Evolutionary conservation across 2,113 vertebrate species (phyloP).

Genomic region (Gallinago undulata): DNA sequence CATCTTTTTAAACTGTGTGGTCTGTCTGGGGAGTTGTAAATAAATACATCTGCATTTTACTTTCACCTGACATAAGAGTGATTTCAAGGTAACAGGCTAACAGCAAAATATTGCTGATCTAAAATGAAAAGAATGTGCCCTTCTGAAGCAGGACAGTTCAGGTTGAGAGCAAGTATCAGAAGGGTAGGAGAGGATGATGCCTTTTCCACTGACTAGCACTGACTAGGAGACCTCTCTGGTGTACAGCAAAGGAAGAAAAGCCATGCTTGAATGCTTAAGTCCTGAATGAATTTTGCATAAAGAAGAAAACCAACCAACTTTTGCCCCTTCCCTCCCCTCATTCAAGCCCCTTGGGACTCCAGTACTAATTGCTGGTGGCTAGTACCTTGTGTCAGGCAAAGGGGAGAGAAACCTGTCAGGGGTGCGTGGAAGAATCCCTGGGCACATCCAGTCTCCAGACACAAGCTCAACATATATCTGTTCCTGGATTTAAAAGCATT

Average conservation of each 20-base stretch:
- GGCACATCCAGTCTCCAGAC: background rate
- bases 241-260: background rate
- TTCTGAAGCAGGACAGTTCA: background rate
- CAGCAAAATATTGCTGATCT: background rate
- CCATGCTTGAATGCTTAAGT: conserved; percentile 5
- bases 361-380: background rate
- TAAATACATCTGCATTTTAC: background rate
- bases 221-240: background rate
- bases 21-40: background rate
- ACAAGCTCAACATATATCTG: background rate
- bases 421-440: background rate
- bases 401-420: background rate
- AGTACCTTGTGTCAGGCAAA: background rate
- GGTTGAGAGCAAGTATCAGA: background rate
- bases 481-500: background rate
- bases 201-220: background rate
- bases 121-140: background rate
- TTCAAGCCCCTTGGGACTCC: background rate
- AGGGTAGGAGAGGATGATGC: background rate
- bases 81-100: background rate
- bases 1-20: background rate
- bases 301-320: background rate
- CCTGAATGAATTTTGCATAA: conserved; percentile 34
- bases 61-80: background rate
- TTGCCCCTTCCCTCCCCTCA: background rate